Base-by-base conservation (phyloP, 2,888 invertebrate genomes). In the Ryuthela nishihirai region DNA sequence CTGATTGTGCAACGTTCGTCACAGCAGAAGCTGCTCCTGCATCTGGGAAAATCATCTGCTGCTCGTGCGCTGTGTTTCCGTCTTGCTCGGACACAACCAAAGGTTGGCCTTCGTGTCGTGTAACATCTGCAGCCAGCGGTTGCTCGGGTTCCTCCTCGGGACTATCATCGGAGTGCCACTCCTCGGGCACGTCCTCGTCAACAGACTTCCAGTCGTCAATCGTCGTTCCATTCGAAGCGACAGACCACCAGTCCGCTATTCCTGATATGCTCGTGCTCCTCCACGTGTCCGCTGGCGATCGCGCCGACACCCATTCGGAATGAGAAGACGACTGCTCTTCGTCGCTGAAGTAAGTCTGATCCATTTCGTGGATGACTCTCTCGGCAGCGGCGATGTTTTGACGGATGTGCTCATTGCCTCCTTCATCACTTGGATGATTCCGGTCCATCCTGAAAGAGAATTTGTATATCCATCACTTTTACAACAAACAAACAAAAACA, bases 231-330 rank as follows among this genome's bases (percentile, higher is more conserved):
- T 54, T 46, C 5, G 60, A 60, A 1, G 39, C 50, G 3, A 48
- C 44, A 0, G 29, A 29, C 25, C 59, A 59, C 59, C 59, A 59
- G 18, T 59, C 59, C 6, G 52, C 59, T 2, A 59, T 39, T 0
- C 59, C 59, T 3, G 59, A 59, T 17, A 59, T 59, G 23, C 59
- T 59, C 2, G 59, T 59, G 21, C 59, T 59, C 21, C 23, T 23
- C 59, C 59, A 59, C 7, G 59, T 9, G 9, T 9, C 12, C 12
- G 29, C 29, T 7, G 29, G 12, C 7, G 59, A 29, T 12, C 7
- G 7, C 12, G 29, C 29, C 9, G 29, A 29, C 29, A 9, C 12
- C 9, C 7, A 29, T 9, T 29, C 29, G 12, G 29, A 29, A 12
- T 9, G 7, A 9, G 29, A 29, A 9, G 29, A 29, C 12, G 29